These are phyloP conservation scores for Melanophora roralis DNA, from an alignment of 2,888 invertebrate genomes.

Conservation along the genomic window DNA sequence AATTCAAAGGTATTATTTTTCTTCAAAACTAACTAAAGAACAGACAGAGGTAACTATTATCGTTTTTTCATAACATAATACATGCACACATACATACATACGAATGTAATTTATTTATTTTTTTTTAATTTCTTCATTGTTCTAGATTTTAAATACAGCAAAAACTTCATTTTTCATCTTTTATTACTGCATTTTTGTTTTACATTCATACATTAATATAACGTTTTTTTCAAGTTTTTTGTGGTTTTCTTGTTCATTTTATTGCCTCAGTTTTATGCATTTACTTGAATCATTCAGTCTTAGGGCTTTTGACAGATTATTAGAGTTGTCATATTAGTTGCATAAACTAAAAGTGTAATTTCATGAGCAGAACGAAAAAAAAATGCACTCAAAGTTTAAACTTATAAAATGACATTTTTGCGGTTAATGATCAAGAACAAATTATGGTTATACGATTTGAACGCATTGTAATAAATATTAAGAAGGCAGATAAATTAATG, in stretches of 20 bases:
- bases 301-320: conserved; percentile 54
- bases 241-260: neutral
- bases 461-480: neutral
- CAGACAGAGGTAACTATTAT: conserved; percentile 9
- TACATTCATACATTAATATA: conserved; percentile 6
- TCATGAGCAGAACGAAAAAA: neutral
- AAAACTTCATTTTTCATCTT: conserved; percentile 43
- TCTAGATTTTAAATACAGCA: conserved; percentile 21
- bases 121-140: neutral
- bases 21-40: neutral
- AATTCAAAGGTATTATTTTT: conserved; percentile 48
- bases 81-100: no score
- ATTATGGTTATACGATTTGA: neutral
- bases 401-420: conserved; percentile 20
- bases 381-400: conserved; percentile 8
- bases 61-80: neutral
- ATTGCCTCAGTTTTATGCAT: conserved; percentile 12
- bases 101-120: neutral
- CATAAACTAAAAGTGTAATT: conserved; percentile 25
- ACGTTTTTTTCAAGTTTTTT: neutral
- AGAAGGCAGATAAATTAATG: no score
- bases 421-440: conserved; percentile 30
- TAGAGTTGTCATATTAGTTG: conserved; percentile 52
- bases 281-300: conserved; percentile 20
- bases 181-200: conserved; percentile 19